A percentile compares a stretch with the other conserved stretches of the same genome.
phyloP scores from a whole-genome alignment of 2,797 vertebrate species.

The Scolopax bukidnonensis region DNA sequence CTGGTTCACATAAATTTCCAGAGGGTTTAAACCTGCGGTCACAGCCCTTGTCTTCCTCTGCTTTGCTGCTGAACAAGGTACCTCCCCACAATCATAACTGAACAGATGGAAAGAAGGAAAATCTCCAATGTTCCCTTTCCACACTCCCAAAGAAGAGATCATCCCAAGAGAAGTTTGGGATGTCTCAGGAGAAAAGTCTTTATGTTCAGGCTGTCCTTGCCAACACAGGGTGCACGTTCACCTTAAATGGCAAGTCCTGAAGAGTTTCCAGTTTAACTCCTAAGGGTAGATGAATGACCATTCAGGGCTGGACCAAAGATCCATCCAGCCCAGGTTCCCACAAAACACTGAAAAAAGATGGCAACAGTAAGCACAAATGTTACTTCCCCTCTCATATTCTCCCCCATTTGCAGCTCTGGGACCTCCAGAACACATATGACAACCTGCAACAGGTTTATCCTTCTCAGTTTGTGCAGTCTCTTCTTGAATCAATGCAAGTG shows the following conservation, averaged over 20 bases:
- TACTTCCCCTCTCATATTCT: not conserved
- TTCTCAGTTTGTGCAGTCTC: not conserved
- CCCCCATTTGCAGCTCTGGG: not conserved
- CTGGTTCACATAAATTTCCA: not conserved
- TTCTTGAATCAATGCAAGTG: not conserved
- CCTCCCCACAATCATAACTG: not conserved
- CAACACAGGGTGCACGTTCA: not conserved
- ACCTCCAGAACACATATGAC: not conserved
- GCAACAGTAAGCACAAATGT: rapidly evolving
- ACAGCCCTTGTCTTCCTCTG: not conserved
- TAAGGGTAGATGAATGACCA: not conserved
- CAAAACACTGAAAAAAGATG: not conserved
- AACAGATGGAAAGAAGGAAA: not conserved
- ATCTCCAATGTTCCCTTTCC: not conserved
- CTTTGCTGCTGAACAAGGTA: not conserved
- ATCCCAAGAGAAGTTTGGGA: not conserved
- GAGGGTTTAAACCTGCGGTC: not conserved
- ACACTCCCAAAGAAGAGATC: not conserved
- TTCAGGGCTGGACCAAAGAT: not conserved
- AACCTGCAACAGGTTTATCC: not conserved
- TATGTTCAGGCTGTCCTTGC: not conserved
- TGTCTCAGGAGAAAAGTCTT: not conserved
- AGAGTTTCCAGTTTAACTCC: not conserved
- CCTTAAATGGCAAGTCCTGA: not conserved
- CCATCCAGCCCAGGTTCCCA: not conserved